Base-by-base conservation (phyloP, 1,140 invertebrate genomes). In the Zaprionus lachaisei region DNA sequence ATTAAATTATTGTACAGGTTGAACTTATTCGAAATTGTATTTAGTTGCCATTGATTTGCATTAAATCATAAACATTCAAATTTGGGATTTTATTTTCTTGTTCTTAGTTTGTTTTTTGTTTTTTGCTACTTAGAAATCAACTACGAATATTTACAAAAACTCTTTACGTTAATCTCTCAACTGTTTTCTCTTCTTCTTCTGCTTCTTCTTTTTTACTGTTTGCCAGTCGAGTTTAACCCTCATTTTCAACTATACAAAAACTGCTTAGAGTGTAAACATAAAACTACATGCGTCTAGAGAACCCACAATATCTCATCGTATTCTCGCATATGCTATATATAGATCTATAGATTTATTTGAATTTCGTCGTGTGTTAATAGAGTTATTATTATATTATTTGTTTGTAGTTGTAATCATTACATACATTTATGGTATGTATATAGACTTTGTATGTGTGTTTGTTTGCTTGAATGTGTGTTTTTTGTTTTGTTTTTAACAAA, bases 1-100 rank as follows among this genome's bases (percentile, higher is more conserved):
- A 84, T 87, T 87, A 91, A 91, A 91, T 91, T 91, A 91, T 91
- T 91, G 87, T 91, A 91, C 87, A 91, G 76, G 78, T 91, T 91
- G 80, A 91, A 91, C 87, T 91, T 91, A 91, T 86, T 89, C 78
- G 47, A 84, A 87, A 87, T 91, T 86, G 83, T 91, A 83, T 86
- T 91, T 86, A 87, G 83, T 91, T 83, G 79, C 78, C 79, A 81
- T 91, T 80, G 74, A 83, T 80, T 80, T 82, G 38, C 62, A 47
- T 47, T 66, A 87, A 87, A 87, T 87, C 61, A 89, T 87, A 87
- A 87, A 87, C 84, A 87, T 79, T 87, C 60, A 84, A 83, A 56
- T 68, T 65, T 34, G 58, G 72, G n/a, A 63, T 69, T 54, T 58
- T 61, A 22, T 34, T 44, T 49, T 67, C 26, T 55, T 68, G 14